Percentiles rank a stretch among this genome's conserved stretches.
Conservation (phyloP, 2,797 vertebrate genomes). For the Mormyrus proboscirostris region DNA sequence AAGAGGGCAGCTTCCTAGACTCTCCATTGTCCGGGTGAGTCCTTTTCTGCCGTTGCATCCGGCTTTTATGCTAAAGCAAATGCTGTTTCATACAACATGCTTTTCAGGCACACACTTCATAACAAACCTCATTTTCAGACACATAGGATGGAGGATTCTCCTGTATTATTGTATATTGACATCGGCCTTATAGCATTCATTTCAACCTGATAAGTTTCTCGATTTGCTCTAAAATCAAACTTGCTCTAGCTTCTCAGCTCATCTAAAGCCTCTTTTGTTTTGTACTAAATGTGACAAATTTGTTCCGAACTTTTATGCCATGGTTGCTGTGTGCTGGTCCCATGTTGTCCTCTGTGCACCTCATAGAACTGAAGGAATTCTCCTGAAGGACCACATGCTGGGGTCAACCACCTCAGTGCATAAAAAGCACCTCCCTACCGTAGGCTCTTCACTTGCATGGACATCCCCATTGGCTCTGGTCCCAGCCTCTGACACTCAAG, state of each 20-base stretch:
- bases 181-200: neutral
- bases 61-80: neutral
- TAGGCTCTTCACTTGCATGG: constrained; percentile 15
- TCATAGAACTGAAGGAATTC: constrained; percentile 31
- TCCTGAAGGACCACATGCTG: constrained; percentile 36
- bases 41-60: neutral
- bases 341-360: neutral
- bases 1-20: constrained; percentile 29
- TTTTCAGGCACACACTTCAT: neutral
- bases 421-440: constrained; percentile 20
- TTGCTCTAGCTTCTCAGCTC: neutral
- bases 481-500: constrained; percentile 17
- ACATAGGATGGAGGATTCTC: neutral
- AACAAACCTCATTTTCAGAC: neutral
- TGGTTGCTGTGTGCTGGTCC: neutral
- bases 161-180: neutral
- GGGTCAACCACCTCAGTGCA: constrained; percentile 19
- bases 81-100: neutral
- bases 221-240: neutral
- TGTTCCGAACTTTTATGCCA: neutral
- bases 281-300: neutral
- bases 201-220: neutral
- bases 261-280: neutral
- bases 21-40: constrained; percentile 32
- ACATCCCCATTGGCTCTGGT: constrained; percentile 19